A percentile compares a stretch with the other conserved stretches of the same genome.
Conservation (phyloP, 2,113 vertebrate species). For the Tupaia tana region DNA sequence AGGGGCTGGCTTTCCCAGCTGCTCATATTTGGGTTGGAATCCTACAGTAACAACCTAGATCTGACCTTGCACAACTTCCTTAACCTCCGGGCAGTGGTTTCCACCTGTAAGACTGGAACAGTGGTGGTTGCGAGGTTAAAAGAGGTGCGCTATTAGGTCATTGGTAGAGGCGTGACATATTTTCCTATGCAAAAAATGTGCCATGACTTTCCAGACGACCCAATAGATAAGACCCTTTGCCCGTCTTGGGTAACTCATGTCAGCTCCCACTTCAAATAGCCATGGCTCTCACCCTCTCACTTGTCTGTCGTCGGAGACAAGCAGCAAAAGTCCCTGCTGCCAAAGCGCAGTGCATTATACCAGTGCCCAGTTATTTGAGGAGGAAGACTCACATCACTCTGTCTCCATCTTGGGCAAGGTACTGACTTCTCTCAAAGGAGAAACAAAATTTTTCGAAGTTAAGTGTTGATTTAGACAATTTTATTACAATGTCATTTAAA, state of each 20-base stretch:
- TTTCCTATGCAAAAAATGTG: too few relatives aligned
- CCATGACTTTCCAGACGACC: too few relatives aligned
- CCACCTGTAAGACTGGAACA: not conserved
- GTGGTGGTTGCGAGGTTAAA: not conserved
- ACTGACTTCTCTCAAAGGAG: not conserved
- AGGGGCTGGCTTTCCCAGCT: not conserved
- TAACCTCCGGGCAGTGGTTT: not conserved
- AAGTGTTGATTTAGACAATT: not conserved
- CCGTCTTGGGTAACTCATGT: not conserved
- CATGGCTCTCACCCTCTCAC: not conserved
- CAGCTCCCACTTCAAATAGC: not conserved
- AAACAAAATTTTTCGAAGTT: not conserved
- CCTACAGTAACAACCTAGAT: not conserved
- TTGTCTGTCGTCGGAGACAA: not conserved
- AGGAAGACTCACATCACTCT: not conserved
- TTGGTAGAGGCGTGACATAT: too few relatives aligned
- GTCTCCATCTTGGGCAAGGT: not conserved
- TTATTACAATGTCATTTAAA: constrained; percentile 8
- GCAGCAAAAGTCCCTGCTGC: not conserved
- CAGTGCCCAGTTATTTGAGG: not conserved
- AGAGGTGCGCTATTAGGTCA: not conserved
- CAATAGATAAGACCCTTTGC: not conserved
- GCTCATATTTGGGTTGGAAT: not conserved
- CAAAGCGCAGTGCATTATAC: not conserved
- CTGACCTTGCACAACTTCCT: not conserved